Evolutionary conservation across 2,888 invertebrate species (phyloP), one percentile per base, ranked within the genome.

Genomic region (Lasioglossum vierecki): DNA sequence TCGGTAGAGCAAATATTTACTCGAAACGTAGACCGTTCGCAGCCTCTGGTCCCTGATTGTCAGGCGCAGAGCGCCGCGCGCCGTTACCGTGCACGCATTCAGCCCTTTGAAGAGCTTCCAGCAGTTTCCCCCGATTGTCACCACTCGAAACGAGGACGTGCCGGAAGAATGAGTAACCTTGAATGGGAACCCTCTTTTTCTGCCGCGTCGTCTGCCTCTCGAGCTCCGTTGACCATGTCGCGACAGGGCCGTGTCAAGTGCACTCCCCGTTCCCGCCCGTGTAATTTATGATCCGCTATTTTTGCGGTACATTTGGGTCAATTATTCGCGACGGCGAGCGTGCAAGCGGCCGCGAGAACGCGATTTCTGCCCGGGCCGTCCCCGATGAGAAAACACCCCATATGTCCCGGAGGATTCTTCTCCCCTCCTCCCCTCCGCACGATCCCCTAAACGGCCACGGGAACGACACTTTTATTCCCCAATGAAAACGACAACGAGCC

Each of bases 261-360:
- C 90, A 88, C 87, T 85, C 82, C 87, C 86, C 82, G 84, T 81
- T 79, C 77, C 81, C 80, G 80, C 68, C 82, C 80, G 79, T 79
- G 85, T 91, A 92, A 93, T 93, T 91, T 90, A 92, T 91, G 85
- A 88, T 88, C 88, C 84, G 86, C 90, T 92, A 91, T 92, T 91
- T 92, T 91, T 90, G 90, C 88, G 79, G 88, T 86, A 88, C 86
- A 93, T 92, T 92, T 90, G 88, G 93, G 91, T 93, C 92, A 91
- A 91, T 92, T 92, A 92, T 89, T 83, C 85, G 53, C 86, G 80
- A 74, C 81, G 76, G 46, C 76, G 70, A 49, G 71, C 53, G 68
- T 68, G 77, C 30, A 44, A 68, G 76, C 49, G 72, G 13, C 72
- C 30, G 46, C 73, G 76, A 8, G 39, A 46, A 74, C 68, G 79